Evolutionary conservation across 1,140 invertebrate genomes (phyloP), one percentile per base, ranked within the genome.

Genomic region (Drosophila santomea): DNA sequence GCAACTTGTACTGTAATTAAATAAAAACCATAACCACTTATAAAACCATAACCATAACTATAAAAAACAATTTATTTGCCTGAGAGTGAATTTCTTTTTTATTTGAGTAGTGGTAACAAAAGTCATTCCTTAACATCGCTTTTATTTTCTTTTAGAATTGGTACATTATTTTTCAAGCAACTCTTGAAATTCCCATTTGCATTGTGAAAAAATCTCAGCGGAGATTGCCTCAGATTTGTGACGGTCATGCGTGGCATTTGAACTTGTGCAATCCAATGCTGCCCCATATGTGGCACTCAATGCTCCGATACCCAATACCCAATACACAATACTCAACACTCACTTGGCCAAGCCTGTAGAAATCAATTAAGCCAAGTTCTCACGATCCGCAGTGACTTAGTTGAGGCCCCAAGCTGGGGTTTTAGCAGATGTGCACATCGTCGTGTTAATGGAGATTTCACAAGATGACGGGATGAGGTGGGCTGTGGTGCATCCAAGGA

Each of bases 281-380:
- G 60, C 43, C 69, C 47, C 69, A 74, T 38, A 48, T 62, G 56
- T 55, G 71, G 68, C 57, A 50, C 47, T 55, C 38, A 2, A 32
- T 10, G 5, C 32, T 35, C 41, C 38, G 2, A 32, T 12, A 8
- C 23, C 17, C 43, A 45, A 11, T 7, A 43, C 41, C 15, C 5
- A 43, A 6, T 7, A 6, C 39, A 15, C 39, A 15, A 17, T 20
- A 45, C 43, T 20, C 43, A 17, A 44, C 11, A 44, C 41, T 44
- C 15, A 44, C 10, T 20, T 39, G 62, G 64, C 64, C 64, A 66
- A 38, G 63, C 72, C 81, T 85, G 82, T 85, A 74, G 82, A 85
- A 85, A 85, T 85, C 81, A 85, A 85, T 85, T 86, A 85, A 85
- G 81, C 63, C 59, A 45, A 57, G 43, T 85, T 85, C 81, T 80